These are phyloP conservation scores for Tylochromis polylepis DNA, from an alignment of 2,113 vertebrate species.

Conservation along the genomic window DNA sequence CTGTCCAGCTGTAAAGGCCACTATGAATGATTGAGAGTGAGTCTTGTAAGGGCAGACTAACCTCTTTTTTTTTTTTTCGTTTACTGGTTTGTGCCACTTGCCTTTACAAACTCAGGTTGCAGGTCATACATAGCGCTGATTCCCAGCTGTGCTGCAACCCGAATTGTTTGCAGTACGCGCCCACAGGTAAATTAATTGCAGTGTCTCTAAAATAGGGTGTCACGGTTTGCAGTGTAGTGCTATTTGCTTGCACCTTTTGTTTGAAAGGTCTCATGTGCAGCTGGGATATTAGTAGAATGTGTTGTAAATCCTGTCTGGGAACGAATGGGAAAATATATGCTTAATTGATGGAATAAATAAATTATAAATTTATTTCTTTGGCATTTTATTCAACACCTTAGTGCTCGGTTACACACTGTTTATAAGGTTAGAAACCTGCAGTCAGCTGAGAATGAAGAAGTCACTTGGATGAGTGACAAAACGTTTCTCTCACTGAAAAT, in stretches of 20 bases:
- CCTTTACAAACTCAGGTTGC: not conserved
- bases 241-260: not conserved
- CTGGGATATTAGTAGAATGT: accelerated
- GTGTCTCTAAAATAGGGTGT: too few relatives aligned
- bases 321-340: not conserved
- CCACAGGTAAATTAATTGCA: too few relatives aligned
- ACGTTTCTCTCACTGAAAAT: too few relatives aligned
- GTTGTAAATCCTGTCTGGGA: not conserved
- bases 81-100: too few relatives aligned
- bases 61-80: too few relatives aligned
- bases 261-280: not conserved
- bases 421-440: too few relatives aligned
- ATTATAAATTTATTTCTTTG: not conserved
- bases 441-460: too few relatives aligned
- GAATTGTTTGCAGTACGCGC: not conserved
- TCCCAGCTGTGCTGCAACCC: not conserved
- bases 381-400: too few relatives aligned
- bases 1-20: not conserved
- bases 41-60: not conserved
- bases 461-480: too few relatives aligned
- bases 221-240: too few relatives aligned
- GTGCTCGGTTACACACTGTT: too few relatives aligned
- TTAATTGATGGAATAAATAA: not conserved
- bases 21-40: not conserved
- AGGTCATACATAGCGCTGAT: not conserved